Evolutionary conservation across 2,888 invertebrate genomes (phyloP), one percentile per base, ranked within the genome.

Genomic region (Heliconius aoede): DNA sequence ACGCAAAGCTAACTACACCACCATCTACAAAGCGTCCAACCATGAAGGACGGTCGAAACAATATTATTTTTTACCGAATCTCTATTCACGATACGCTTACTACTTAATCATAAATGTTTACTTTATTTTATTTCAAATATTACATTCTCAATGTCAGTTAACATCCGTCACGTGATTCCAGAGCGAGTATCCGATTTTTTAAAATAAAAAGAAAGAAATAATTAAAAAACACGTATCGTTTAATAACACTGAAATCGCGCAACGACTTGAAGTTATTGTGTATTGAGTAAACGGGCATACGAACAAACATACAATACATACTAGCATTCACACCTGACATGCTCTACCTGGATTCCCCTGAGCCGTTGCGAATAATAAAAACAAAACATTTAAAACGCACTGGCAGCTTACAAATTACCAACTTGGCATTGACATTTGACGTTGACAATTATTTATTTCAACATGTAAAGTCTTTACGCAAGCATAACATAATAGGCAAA

Each of bases 11-110:
- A 69, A 72, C 81, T 82, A 82, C 80, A 80, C 75, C 78, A 78
- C 76, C 74, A 78, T 26, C 60, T 46, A 77, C 73, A 55, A 78
- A 76, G 71, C 76, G 83, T 83, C 86, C 87, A 82, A 82, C 86
- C 85, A 73, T 80, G 81, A 75, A 73, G 78, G 75, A 82, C 78
- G 81, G 82, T 83, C 82, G 82, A 82, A 80, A 81, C 83, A 71
- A 75, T 69, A 55, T 55, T 55, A 7, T 46, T 81, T 82, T 82
- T 83, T 84, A 83, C 81, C 81, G 86, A 86, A 86, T 83, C 83
- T 64, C 81, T 87, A 85, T 87, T 86, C 86, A 88, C 88, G 86
- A 91, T 90, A 91, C 86, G 88, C 90, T 93, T 93, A 93, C 90
- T 91, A 92, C 88, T 89, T 90, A 91, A 87, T 83, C 83, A 85